Conservation (phyloP, 2,888 invertebrate species). For the Thecocarcelia acutangulata region DNA sequence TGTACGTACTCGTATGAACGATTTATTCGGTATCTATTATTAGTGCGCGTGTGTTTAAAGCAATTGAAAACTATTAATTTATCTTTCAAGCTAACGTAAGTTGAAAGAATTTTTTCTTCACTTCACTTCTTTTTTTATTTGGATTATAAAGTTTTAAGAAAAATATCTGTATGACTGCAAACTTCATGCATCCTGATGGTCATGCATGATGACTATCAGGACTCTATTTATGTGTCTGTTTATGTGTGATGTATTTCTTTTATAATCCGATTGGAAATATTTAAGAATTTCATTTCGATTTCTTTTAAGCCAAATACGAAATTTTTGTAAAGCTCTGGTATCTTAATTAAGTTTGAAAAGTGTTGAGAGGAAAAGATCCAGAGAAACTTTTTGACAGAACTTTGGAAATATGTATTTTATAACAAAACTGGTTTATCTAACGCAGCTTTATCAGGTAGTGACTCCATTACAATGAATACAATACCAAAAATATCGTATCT, state of each 20-base stretch:
- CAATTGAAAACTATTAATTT: constrained; percentile 70
- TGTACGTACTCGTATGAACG: background rate
- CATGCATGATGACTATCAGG: constrained; percentile 66
- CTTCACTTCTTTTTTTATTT: background rate
- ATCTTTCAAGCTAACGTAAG: constrained; percentile 68
- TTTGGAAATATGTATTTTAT: no score
- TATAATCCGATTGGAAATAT: constrained; percentile 36
- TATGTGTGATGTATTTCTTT: constrained; percentile 25
- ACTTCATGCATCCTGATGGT: constrained; percentile 69
- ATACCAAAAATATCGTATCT: no score
- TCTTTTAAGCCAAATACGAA: constrained; percentile 28
- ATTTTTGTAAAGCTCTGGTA: background rate
- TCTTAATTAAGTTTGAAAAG: no score
- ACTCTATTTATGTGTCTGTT: constrained; percentile 54
- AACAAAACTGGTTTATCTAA: no score
- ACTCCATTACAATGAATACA: no score
- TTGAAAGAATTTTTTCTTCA: constrained; percentile 45
- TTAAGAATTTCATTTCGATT: background rate
- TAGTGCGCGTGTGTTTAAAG: constrained; percentile 52
- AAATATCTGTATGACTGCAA: constrained; percentile 49
- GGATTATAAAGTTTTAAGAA: constrained; percentile 7
- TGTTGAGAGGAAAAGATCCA: no score
- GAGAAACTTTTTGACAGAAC: no score
- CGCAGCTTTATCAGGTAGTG: no score
- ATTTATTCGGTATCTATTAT: background rate